Base-by-base conservation (phyloP, 2,888 invertebrate species). In the Leptogaster cylindrica region DNA sequence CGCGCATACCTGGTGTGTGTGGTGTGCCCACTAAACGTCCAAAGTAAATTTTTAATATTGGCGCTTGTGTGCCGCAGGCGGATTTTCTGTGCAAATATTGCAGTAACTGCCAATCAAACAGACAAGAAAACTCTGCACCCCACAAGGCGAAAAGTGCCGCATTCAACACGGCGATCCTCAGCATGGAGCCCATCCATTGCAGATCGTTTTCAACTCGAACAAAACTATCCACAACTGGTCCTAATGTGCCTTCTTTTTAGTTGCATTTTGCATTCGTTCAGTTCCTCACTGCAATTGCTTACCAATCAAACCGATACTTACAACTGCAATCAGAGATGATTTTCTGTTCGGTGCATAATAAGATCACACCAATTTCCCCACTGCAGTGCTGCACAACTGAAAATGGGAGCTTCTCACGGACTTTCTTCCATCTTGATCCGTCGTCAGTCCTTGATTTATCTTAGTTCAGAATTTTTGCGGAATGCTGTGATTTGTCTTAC, bases 361-460 rank as follows among this genome's bases (percentile, higher is more conserved):
- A 55, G 55, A 55, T 55, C 55, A 55, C 55, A 55, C 55, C 55
- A 55, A 23, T 10, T 36, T 20, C 39, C 55, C 39, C 39, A 10
- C 12, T 14, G 8, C n/a, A 14, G 27, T 20, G 33, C 18, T 12
- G 36, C 16, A 31, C 12, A 16, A 55, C 55, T 16, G 61, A 61
- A 61, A 61, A 44, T 61, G 61, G 61, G 44, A 61, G 61, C 61
- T 61, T 61, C 61, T 61, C 61, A 61, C 61, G 61, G 61, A 61
- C 61, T 41, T 61, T 44, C 61, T 44, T 61, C 23, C 44, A 44
- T 25, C 58, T 39, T 16, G 58, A 58, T 46, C 46, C n/a, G 20
- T 14, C 8, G 44, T 25, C 61, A 61, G 61, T 61, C 61, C 61
- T 28, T 55, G 44, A 61, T 61, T 61, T 61, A 23, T 44, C 28